phyloP scores from a whole-genome alignment of 2,113 vertebrate genomes.

The Cyprinus carpio region DNA sequence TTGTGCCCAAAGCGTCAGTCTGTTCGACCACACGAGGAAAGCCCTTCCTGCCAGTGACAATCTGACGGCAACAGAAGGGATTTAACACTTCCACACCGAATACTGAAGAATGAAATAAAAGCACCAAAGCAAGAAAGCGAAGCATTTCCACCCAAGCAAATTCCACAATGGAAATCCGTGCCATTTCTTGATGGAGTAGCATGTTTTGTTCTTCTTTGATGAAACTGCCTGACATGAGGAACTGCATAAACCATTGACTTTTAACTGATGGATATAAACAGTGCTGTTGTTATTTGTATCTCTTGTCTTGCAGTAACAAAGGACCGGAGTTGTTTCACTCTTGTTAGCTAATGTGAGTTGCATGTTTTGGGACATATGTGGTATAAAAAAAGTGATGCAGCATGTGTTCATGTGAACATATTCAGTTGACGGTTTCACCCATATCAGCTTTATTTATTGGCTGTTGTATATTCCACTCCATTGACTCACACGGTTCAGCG shows the following conservation, averaged over 20 bases:
- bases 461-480: slow-evolving; percentile 13
- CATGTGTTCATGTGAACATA: slow-evolving; percentile 5
- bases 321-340: background rate
- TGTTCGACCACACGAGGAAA: slow-evolving; percentile 80
- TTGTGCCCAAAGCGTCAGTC: slow-evolving; percentile 90
- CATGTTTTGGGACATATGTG: slow-evolving; percentile 10
- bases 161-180: background rate
- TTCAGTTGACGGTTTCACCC: background rate
- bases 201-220: slow-evolving; percentile 5
- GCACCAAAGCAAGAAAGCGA: background rate
- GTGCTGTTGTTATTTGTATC: background rate
- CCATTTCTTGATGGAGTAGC: background rate
- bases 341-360: background rate
- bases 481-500: background rate
- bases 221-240: background rate
- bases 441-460: background rate
- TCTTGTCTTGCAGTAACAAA: background rate
- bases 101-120: background rate
- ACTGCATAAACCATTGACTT: background rate
- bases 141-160: background rate
- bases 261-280: background rate
- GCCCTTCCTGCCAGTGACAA: slow-evolving; percentile 70
- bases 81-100: background rate
- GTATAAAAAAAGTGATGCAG: background rate
- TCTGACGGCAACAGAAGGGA: background rate